Evolutionary conservation across 1,140 invertebrate genomes (phyloP).

Genomic region (Akabosia matsudoensis): DNA sequence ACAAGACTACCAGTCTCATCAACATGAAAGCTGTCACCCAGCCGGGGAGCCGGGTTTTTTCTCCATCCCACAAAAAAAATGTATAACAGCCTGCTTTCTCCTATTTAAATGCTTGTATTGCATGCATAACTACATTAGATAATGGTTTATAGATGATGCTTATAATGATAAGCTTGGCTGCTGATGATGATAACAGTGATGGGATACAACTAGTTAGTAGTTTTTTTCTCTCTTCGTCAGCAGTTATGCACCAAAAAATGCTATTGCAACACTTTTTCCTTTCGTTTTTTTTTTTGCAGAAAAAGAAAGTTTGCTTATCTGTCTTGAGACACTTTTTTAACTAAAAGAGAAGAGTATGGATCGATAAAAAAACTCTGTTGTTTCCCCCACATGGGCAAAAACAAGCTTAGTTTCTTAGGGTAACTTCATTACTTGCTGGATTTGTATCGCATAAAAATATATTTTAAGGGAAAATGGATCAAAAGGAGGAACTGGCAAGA

Average conservation of each 20-base stretch:
- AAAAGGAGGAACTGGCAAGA: not conserved
- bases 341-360: too few relatives aligned
- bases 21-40: not conserved
- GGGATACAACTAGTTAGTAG: not conserved
- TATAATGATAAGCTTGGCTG: not conserved
- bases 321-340: too few relatives aligned
- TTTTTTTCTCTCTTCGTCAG: not conserved
- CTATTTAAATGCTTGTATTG: not conserved
- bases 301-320: too few relatives aligned
- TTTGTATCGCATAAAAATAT: too few relatives aligned
- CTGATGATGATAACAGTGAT: not conserved
- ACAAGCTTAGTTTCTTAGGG: too few relatives aligned
- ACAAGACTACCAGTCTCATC: not conserved
- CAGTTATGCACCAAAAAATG: constrained; percentile 10
- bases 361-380: too few relatives aligned
- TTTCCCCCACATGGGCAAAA: not conserved
- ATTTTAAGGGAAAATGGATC: too few relatives aligned
- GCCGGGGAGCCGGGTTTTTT: too few relatives aligned
- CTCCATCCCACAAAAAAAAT: too few relatives aligned
- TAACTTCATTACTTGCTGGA: too few relatives aligned
- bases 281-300: too few relatives aligned
- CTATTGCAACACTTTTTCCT: not conserved
- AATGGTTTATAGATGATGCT: not conserved
- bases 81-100: too few relatives aligned
- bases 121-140: not conserved